phyloP scores from a whole-genome alignment of 1,140 invertebrate species.

The Psilanteris sp. region DNA sequence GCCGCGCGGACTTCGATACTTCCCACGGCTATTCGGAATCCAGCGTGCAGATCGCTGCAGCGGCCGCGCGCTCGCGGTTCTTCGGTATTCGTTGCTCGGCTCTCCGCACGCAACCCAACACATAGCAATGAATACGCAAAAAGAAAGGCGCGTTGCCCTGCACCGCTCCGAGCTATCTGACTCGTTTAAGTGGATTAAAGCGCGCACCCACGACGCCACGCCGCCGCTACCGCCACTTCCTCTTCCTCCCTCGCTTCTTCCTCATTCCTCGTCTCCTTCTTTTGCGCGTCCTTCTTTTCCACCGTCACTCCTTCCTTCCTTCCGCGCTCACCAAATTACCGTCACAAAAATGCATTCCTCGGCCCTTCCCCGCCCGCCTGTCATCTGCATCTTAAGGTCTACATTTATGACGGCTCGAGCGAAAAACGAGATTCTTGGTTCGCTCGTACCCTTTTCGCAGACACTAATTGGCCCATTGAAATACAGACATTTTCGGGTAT shows the following conservation, averaged over 20 bases:
- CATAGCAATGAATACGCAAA: slow-evolving; percentile 56
- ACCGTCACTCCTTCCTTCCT: neutral
- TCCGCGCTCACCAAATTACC: too few species aligned
- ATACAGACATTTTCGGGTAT: too few species aligned
- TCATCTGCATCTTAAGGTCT: too few species aligned
- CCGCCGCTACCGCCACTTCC: slow-evolving; percentile 17
- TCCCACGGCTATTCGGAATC: slow-evolving; percentile 79
- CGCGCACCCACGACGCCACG: slow-evolving; percentile 31
- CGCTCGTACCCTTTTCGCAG: too few species aligned
- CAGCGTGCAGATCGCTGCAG: slow-evolving; percentile 61
- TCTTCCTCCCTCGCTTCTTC: slow-evolving; percentile 1
- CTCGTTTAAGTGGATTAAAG: slow-evolving; percentile 57
- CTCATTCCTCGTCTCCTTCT: neutral
- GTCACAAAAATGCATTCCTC: too few species aligned
- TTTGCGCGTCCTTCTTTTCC: neutral
- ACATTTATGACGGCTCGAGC: too few species aligned
- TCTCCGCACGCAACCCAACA: slow-evolving; percentile 65
- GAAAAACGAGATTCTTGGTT: too few species aligned
- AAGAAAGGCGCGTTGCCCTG: slow-evolving; percentile 42
- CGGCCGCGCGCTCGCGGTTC: slow-evolving; percentile 55
- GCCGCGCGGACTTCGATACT: slow-evolving; percentile 70
- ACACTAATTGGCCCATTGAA: too few species aligned
- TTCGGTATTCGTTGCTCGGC: slow-evolving; percentile 66
- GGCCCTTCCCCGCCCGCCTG: too few species aligned
- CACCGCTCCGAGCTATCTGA: slow-evolving; percentile 23